Evolutionary conservation across 2,113 vertebrate species (phyloP).

Genomic region (Aegithalos caudatus): DNA sequence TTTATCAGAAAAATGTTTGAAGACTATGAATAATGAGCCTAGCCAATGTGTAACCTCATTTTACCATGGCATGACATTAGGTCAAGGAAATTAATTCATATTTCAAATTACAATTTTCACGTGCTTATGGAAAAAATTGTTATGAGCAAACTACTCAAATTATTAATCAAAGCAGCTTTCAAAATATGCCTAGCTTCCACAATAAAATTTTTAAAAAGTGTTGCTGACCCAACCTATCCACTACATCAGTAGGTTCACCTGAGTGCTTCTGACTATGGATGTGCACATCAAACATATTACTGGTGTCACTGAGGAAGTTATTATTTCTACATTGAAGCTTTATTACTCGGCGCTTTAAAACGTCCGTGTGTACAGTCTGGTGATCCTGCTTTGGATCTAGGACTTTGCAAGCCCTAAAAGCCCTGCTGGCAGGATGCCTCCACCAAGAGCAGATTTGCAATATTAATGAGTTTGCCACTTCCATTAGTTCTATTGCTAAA

Average conservation of each 20-base stretch:
- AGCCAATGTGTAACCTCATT: not conserved
- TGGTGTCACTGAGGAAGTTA: not conserved
- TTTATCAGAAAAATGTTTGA: not conserved
- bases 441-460: not conserved
- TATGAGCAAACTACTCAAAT: not conserved
- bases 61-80: not conserved
- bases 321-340: not conserved
- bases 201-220: not conserved
- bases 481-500: not conserved
- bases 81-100: not conserved
- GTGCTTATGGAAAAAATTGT: not conserved
- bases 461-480: not conserved
- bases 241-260: not conserved
- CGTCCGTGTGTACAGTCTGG: fast-evolving
- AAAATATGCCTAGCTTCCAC: not conserved
- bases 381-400: fast-evolving
- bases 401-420: not conserved
- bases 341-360: not conserved
- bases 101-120: not conserved
- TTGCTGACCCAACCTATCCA: not conserved
- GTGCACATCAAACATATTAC: not conserved
- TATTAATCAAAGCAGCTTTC: not conserved
- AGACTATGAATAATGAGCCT: not conserved
- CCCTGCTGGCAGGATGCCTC: not conserved
- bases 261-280: not conserved